Percentiles rank a stretch among this genome's conserved stretches.
Conservation (phyloP, 2,888 invertebrate genomes). For the Epinotia demarniana region DNA sequence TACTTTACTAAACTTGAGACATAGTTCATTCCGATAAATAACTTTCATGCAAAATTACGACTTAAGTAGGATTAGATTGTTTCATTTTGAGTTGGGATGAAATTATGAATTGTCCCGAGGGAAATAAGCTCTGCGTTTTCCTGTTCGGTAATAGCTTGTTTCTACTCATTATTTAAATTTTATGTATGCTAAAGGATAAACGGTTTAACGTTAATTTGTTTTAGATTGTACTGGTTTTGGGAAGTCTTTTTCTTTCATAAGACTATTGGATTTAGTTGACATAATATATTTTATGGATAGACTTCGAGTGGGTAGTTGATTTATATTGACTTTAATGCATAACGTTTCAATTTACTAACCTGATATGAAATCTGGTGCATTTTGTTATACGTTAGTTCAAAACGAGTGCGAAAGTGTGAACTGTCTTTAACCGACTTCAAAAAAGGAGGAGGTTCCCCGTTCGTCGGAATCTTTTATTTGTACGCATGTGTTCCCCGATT, state of each 20-base stretch:
- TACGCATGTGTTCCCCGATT: no score
- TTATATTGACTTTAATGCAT: no score
- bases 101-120: slow-evolving; percentile 33
- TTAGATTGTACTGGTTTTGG: background rate
- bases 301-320: no score
- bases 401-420: no score
- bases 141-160: slow-evolving; percentile 19
- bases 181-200: slow-evolving; percentile 2
- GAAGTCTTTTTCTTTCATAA: background rate
- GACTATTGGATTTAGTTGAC: background rate
- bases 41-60: slow-evolving; percentile 16
- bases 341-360: no score
- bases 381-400: no score
- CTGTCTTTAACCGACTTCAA: no score
- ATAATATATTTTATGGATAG: no score
- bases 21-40: background rate
- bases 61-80: slow-evolving; percentile 27
- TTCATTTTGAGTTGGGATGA: slow-evolving; percentile 19
- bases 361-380: no score
- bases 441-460: no score
- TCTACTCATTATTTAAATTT: slow-evolving; percentile 28
- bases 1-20: background rate
- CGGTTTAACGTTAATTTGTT: slow-evolving; percentile 2
- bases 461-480: no score
- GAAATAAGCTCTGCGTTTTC: slow-evolving; percentile 35